A percentile compares a stretch with the other conserved stretches of the same genome.
Conservation (phyloP, 2,888 invertebrate species). For the Rhodophaea formosa region DNA sequence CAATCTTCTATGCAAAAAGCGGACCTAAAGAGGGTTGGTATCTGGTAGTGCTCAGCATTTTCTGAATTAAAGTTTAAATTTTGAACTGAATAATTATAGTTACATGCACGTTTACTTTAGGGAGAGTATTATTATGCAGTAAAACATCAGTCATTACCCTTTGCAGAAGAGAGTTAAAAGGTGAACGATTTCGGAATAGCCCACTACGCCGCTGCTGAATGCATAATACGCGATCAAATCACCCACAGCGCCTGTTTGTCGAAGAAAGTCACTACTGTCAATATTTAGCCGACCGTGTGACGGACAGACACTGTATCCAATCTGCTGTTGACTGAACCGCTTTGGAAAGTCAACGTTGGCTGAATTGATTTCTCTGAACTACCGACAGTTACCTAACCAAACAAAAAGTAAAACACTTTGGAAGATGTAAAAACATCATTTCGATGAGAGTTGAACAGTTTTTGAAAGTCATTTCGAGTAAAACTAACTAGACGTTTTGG, state of each 20-base stretch:
- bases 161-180: neutral
- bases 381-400: neutral
- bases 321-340: constrained; percentile 3
- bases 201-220: neutral
- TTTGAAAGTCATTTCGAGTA: neutral
- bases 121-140: too few relatives aligned
- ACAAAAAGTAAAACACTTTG: neutral
- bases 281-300: constrained; percentile 3
- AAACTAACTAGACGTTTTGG: neutral
- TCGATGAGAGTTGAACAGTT: neutral
- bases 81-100: too few relatives aligned
- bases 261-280: constrained; percentile 6
- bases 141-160: too few relatives aligned
- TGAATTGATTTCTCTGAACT: neutral
- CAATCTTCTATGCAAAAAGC: too few relatives aligned
- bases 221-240: constrained; percentile 3
- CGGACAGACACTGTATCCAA: constrained; percentile 4
- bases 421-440: neutral
- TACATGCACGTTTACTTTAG: too few relatives aligned
- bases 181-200: neutral
- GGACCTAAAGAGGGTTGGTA: too few relatives aligned
- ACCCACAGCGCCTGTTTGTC: neutral
- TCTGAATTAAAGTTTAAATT: too few relatives aligned
- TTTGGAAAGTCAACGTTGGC: neutral
- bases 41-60: too few relatives aligned